These are phyloP conservation scores for Drosophila demipolita DNA, from an alignment of 2,888 invertebrate genomes.

Conservation along the genomic window DNA sequence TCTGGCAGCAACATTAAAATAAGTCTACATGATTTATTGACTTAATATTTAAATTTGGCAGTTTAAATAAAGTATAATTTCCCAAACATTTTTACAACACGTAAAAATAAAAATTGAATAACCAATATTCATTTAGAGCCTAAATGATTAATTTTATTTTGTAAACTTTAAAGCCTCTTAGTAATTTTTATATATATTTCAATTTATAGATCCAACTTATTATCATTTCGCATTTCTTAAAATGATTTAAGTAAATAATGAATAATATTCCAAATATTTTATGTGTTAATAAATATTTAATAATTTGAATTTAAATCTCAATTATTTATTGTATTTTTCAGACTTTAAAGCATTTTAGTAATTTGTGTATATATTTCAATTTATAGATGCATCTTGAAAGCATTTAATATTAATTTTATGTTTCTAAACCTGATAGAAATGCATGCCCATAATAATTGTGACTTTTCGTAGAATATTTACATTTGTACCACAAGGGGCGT, in stretches of 20 bases:
- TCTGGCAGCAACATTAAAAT: neutral
- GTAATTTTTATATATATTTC: neutral
- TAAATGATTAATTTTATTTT: neutral
- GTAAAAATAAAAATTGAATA: too few relatives aligned
- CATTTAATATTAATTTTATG: neutral
- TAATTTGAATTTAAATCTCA: too few relatives aligned
- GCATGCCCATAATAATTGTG: neutral
- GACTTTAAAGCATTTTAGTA: too few relatives aligned
- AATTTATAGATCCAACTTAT: neutral
- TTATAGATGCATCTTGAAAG: neutral
- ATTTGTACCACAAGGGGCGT: neutral
- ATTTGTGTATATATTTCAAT: neutral
- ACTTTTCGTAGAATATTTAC: neutral
- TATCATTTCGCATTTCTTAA: neutral
- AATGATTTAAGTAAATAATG: neutral
- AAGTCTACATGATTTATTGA: neutral
- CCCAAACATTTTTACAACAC: too few relatives aligned
- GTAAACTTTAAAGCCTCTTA: too few relatives aligned
- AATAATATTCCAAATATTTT: neutral
- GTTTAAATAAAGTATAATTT: too few relatives aligned
- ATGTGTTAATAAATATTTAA: too few relatives aligned
- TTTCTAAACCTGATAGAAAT: neutral
- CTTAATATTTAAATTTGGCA: neutral
- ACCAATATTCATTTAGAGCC: neutral
- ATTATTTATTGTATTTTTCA: neutral